phyloP scores from a whole-genome alignment of 2,113 vertebrate genomes.

The Leptobrachium leishanense region DNA sequence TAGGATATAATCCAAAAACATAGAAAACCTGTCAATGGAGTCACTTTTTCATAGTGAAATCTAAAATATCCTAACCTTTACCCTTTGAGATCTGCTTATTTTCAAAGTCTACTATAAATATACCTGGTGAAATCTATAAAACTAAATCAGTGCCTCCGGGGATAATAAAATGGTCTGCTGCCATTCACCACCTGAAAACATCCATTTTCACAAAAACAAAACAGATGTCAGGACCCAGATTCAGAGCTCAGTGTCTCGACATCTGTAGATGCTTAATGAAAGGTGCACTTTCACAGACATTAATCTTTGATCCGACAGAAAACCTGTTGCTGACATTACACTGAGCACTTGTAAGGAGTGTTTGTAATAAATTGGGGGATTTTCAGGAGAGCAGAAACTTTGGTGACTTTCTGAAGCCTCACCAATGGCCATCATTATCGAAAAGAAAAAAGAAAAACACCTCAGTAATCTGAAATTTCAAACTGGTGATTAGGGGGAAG shows the following conservation, averaged over 20 bases:
- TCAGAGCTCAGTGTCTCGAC: not conserved
- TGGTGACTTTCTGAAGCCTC: too few species aligned
- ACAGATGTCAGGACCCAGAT: slow-evolving; percentile 16
- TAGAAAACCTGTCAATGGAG: too few species aligned
- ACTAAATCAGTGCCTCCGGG: slow-evolving; percentile 4
- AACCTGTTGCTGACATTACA: slow-evolving; percentile 23
- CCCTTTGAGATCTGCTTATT: not conserved
- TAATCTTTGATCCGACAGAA: not conserved
- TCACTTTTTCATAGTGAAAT: too few species aligned
- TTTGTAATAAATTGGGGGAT: not conserved
- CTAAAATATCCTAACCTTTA: not conserved
- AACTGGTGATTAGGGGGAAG: too few species aligned
- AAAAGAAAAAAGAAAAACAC: too few species aligned
- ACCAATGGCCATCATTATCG: too few species aligned
- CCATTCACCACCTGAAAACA: not conserved
- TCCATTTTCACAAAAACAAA: not conserved
- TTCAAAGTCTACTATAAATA: slow-evolving; percentile 6
- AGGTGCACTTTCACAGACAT: not conserved
- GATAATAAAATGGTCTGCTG: slow-evolving; percentile 23
- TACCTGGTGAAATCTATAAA: slow-evolving; percentile 6
- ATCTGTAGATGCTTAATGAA: not conserved
- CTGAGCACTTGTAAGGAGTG: not conserved
- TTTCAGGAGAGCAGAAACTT: not conserved
- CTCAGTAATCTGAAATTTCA: too few species aligned
- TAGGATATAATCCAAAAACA: too few species aligned